Evolutionary conservation across 2,888 invertebrate genomes (phyloP).

Genomic region (Hofmannophila pseudospretella): DNA sequence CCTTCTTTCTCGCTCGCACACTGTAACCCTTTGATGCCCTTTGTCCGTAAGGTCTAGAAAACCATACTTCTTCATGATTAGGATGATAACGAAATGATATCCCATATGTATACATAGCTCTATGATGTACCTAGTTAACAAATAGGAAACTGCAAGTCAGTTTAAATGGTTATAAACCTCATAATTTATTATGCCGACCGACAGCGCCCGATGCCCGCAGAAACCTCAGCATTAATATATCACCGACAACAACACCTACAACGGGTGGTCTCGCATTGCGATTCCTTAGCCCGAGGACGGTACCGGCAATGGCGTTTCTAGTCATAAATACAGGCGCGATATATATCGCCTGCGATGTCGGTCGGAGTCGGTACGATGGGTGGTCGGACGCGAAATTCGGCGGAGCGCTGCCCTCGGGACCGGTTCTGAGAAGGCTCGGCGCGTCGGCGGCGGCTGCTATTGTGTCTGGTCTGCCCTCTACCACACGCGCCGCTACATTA

Average conservation of each 20-base stretch:
- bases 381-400: slow-evolving; percentile 75
- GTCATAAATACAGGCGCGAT: slow-evolving; percentile 70
- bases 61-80: too few species aligned
- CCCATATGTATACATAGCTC: too few species aligned
- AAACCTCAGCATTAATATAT: slow-evolving; percentile 23
- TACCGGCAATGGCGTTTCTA: slow-evolving; percentile 58
- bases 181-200: slow-evolving; percentile 2
- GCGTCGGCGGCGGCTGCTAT: slow-evolving; percentile 52
- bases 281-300: slow-evolving; percentile 37
- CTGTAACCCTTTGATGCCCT: too few species aligned
- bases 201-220: too few species aligned
- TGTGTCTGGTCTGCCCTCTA: slow-evolving; percentile 59
- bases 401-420: slow-evolving; percentile 61
- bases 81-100: too few species aligned
- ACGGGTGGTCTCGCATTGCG: slow-evolving; percentile 52
- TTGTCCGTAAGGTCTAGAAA: too few species aligned
- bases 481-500: slow-evolving; percentile 65
- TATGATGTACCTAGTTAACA: too few species aligned
- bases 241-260: slow-evolving; percentile 34
- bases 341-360: slow-evolving; percentile 59
- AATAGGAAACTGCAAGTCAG: too few species aligned
- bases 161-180: slow-evolving; percentile 2
- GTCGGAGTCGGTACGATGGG: slow-evolving; percentile 44
- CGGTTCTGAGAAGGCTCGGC: slow-evolving; percentile 69
- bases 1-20: slow-evolving; percentile 28